phyloP scores from a whole-genome alignment of 1,140 invertebrate genomes.

The Tetragonula clypearis region DNA sequence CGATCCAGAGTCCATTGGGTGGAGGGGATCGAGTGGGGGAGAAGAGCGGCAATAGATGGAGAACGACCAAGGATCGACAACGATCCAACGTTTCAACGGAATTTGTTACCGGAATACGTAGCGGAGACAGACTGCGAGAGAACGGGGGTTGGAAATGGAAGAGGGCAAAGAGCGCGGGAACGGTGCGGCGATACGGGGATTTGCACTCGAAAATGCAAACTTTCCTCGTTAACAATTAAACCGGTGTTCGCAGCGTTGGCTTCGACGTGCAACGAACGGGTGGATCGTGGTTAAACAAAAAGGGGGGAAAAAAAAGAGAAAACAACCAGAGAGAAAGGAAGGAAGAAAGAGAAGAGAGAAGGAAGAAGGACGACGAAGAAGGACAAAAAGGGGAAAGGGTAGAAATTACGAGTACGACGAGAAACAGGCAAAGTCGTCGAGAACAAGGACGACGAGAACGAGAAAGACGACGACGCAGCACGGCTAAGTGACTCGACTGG shows the following conservation, averaged over 20 bases:
- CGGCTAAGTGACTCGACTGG: slow-evolving; percentile 62
- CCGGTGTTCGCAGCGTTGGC: slow-evolving; percentile 35
- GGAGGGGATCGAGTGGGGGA: not conserved
- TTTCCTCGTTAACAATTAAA: slow-evolving; percentile 73
- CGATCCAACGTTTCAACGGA: slow-evolving; percentile 46
- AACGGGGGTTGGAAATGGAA: not conserved
- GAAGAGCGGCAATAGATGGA: not conserved
- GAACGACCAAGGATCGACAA: slow-evolving; percentile 37
- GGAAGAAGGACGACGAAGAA: not conserved
- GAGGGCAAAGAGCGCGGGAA: slow-evolving; percentile 6
- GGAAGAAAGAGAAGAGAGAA: slow-evolving; percentile 6
- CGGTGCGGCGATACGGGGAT: not conserved
- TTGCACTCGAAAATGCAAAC: slow-evolving; percentile 64
- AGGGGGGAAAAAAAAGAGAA: not conserved
- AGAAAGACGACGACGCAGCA: slow-evolving; percentile 28
- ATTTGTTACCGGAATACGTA: slow-evolving; percentile 54
- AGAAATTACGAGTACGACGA: slow-evolving; percentile 28
- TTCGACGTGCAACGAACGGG: slow-evolving; percentile 11
- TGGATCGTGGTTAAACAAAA: not conserved
- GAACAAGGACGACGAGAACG: slow-evolving; percentile 31
- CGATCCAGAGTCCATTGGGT: slow-evolving; percentile 19
- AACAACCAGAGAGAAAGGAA: not conserved
- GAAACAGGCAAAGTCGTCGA: slow-evolving; percentile 1
- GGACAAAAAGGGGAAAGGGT: not conserved
- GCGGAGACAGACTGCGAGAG: not conserved